Conservation (phyloP, 2,113 vertebrate species). For the Sporophila hypoxantha region DNA sequence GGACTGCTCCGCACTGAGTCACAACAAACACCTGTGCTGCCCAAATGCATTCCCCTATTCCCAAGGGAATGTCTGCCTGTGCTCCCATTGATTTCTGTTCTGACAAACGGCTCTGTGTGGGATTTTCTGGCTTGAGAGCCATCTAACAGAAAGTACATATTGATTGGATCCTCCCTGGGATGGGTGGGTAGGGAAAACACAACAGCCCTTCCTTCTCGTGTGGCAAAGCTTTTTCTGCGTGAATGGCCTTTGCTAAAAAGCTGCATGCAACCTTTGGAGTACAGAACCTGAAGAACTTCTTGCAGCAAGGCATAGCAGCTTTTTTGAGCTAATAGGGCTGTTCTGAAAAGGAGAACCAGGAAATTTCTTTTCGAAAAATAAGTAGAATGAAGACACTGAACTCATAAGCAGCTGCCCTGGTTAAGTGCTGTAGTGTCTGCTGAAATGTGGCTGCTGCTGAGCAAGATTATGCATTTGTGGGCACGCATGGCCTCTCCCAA, state of each 20-base stretch:
- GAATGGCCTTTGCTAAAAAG: background rate
- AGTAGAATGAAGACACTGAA: background rate
- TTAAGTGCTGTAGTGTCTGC: background rate
- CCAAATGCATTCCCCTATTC: background rate
- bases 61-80: background rate
- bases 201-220: background rate
- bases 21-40: background rate
- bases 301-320: background rate
- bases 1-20: background rate
- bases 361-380: background rate
- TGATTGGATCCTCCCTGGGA: background rate
- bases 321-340: background rate
- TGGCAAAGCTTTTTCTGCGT: background rate
- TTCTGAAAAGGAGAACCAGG: background rate
- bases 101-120: background rate
- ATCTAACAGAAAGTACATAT: background rate
- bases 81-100: background rate
- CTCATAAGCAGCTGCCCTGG: background rate
- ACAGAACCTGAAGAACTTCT: background rate
- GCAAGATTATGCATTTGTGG: background rate
- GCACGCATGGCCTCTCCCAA: background rate
- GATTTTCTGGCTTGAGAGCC: background rate
- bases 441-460: background rate
- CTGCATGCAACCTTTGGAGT: background rate
- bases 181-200: background rate